These are phyloP conservation scores for Bactericera cockerelli DNA, from an alignment of 1,140 invertebrate genomes.

Conservation along the genomic window DNA sequence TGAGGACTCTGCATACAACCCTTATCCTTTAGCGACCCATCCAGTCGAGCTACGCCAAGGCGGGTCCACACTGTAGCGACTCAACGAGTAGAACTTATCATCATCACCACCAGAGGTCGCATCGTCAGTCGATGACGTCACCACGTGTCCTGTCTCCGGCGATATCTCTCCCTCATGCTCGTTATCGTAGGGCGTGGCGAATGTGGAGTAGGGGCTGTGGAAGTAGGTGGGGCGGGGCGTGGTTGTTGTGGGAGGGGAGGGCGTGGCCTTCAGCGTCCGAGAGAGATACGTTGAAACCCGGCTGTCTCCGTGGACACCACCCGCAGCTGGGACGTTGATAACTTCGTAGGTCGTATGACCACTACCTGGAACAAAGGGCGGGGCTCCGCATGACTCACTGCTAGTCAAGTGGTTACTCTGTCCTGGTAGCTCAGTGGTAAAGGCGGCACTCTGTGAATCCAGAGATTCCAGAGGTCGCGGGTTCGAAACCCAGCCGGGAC, in stretches of 20 bases:
- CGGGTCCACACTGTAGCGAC: too few relatives aligned
- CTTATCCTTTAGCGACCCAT: too few relatives aligned
- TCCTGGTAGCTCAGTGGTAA: too few relatives aligned
- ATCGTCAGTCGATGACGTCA: not conserved
- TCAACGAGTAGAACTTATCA: too few relatives aligned
- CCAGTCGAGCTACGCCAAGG: too few relatives aligned
- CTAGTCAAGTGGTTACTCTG: too few relatives aligned
- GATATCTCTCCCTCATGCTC: not conserved
- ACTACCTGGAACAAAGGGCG: not conserved
- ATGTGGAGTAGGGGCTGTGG: not conserved
- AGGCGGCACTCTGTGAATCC: too few relatives aligned
- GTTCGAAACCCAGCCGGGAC: too few relatives aligned
- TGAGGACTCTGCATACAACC: too few relatives aligned
- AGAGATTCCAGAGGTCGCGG: too few relatives aligned
- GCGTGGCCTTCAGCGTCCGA: not conserved
- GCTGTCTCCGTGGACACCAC: not conserved
- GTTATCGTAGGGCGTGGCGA: not conserved
- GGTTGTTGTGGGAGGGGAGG: slow-evolving; percentile 6
- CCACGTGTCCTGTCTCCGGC: not conserved
- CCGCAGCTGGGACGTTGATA: slow-evolving; percentile 5
- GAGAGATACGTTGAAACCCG: slow-evolving; percentile 4
- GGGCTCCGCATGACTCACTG: not conserved
- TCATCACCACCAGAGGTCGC: too few relatives aligned
- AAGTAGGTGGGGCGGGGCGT: not conserved
- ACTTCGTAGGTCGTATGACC: slow-evolving; percentile 6